Conservation (phyloP, 1,140 invertebrate genomes). For the Gryon sp. region DNA sequence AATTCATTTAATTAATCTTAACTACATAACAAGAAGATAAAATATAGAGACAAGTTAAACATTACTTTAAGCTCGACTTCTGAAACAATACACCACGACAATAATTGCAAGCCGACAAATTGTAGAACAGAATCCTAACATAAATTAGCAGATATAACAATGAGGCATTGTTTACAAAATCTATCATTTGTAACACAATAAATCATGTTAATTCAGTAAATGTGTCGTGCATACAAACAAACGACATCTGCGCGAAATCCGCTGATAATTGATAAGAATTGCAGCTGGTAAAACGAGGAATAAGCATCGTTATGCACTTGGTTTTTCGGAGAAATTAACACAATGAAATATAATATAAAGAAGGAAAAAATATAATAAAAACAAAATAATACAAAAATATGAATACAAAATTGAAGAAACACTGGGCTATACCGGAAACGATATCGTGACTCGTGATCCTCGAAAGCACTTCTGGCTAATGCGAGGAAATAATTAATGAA, state of each 20-base stretch:
- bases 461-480: conserved; percentile 47
- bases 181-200: conserved; percentile 15
- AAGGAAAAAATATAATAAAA: conserved; percentile 12
- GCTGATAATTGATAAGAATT: conserved; percentile 47
- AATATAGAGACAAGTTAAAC: background rate
- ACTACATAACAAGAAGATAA: too few species aligned
- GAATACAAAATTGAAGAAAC: too few species aligned
- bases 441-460: conserved; percentile 58
- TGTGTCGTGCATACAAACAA: conserved; percentile 2
- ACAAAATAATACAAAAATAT: too few species aligned
- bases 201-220: conserved; percentile 21
- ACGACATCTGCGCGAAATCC: conserved; percentile 4
- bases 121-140: background rate
- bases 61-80: background rate
- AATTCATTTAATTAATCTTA: too few species aligned
- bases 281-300: conserved; percentile 12
- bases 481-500: conserved; percentile 61
- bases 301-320: conserved; percentile 18
- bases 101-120: conserved; percentile 13
- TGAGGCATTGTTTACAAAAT: conserved; percentile 26
- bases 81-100: background rate
- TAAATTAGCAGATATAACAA: conserved; percentile 21
- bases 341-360: conserved; percentile 16
- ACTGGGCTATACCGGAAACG: conserved; percentile 48
- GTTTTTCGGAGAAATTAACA: conserved; percentile 39